Evolutionary conservation across 2,888 invertebrate genomes (phyloP).

Genomic region (Cylloceria caligata): DNA sequence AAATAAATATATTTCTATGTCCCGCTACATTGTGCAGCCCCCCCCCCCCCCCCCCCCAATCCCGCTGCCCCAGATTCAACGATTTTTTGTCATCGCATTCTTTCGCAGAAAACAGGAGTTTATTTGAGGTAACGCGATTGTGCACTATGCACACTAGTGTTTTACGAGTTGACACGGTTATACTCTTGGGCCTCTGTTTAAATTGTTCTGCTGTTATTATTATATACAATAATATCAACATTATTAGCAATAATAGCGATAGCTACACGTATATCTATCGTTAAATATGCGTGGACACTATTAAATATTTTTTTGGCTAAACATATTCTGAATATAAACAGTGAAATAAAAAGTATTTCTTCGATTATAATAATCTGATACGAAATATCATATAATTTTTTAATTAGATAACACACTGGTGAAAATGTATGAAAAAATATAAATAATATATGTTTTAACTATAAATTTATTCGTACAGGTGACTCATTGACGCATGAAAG

Average conservation of each 20-base stretch:
- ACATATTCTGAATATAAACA: too few relatives aligned
- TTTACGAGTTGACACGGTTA: constrained; percentile 33
- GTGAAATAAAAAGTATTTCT: too few relatives aligned
- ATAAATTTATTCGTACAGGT: too few relatives aligned
- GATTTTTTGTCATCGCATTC: constrained; percentile 35
- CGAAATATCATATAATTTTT: too few relatives aligned
- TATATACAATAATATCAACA: constrained; percentile 9
- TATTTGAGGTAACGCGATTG: constrained; percentile 31
- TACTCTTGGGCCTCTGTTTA: constrained; percentile 31
- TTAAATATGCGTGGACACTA: background rate
- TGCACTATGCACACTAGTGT: constrained; percentile 29
- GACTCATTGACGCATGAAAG: too few relatives aligned
- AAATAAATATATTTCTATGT: constrained; percentile 4
- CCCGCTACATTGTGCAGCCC: background rate
- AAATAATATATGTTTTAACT: background rate
- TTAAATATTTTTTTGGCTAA: background rate
- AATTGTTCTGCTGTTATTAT: constrained; percentile 19
- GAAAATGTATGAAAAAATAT: too few relatives aligned
- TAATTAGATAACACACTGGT: too few relatives aligned
- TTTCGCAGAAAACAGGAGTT: constrained; percentile 42
- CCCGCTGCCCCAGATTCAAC: too few relatives aligned
- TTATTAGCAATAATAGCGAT: too few relatives aligned
- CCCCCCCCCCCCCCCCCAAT: background rate
- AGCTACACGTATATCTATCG: background rate
- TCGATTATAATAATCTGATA: too few relatives aligned